These are phyloP conservation scores for Pseudocheirus occidentalis DNA, from an alignment of 2,797 vertebrate species.

Conservation along the genomic window DNA sequence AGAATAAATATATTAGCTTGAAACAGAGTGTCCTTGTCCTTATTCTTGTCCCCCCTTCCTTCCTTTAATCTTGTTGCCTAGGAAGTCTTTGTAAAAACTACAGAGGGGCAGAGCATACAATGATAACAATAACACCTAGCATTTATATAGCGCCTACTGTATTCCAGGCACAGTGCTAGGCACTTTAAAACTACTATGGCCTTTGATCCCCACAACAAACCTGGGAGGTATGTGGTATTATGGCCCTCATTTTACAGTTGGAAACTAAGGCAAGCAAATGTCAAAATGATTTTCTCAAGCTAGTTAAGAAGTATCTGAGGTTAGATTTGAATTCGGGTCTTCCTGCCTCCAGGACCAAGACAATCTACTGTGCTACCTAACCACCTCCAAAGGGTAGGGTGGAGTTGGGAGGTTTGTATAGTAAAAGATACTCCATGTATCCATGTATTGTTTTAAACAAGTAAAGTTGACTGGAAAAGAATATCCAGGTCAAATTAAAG, in stretches of 20 bases:
- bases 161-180: neutral
- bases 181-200: neutral
- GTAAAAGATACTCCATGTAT: neutral
- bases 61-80: no score
- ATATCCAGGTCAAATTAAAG: neutral
- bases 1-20: neutral
- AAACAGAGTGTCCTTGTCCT: neutral
- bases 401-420: neutral
- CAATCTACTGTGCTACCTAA: neutral
- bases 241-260: neutral
- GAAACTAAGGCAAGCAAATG: neutral
- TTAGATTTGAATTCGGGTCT: neutral
- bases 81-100: neutral
- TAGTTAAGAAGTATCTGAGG: neutral
- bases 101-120: neutral
- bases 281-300: accelerated
- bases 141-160: neutral
- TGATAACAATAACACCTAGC: neutral
- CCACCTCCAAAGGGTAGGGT: neutral
- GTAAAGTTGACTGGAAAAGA: neutral
- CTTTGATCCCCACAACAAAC: neutral
- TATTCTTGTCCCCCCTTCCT: no score
- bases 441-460: neutral
- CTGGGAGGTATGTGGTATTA: neutral
- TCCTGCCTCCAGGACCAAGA: neutral